phyloP scores from a whole-genome alignment of 2,797 vertebrate species.

The Artibeus jamaicensis region DNA sequence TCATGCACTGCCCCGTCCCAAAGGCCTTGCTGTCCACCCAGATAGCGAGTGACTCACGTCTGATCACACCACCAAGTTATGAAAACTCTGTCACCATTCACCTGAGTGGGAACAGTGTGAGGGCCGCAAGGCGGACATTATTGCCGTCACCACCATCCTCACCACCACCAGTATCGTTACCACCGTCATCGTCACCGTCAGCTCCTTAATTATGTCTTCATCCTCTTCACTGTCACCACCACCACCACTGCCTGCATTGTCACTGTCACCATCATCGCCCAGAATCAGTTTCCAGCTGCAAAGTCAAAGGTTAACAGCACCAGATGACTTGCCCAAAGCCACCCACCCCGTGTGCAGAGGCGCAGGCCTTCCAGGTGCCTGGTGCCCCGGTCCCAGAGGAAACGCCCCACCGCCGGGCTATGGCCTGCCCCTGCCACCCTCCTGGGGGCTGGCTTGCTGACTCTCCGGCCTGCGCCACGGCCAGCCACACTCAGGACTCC shows the following conservation, averaged over 20 bases:
- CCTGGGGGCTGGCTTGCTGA: background rate
- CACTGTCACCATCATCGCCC: background rate
- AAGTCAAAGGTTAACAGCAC: background rate
- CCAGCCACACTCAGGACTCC: background rate
- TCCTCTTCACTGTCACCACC: background rate
- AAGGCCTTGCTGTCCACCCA: background rate
- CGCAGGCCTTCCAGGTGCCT: background rate
- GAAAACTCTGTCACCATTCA: background rate
- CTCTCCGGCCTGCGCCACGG: background rate
- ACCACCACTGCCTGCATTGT: no score
- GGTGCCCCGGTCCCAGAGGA: rapidly evolving
- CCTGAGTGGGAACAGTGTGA: background rate
- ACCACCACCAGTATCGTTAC: rapidly evolving
- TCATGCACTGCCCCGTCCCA: background rate
- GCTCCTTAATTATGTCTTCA: rapidly evolving
- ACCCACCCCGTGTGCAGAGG: no score
- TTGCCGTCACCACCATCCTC: rapidly evolving
- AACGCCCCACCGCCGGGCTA: rapidly evolving
- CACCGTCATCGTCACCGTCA: rapidly evolving
- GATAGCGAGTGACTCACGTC: background rate
- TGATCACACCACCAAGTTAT: background rate
- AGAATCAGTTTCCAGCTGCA: background rate
- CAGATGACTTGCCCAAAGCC: background rate
- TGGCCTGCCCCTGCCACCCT: rapidly evolving
- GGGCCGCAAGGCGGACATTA: background rate